Conservation (phyloP, 35 echinoderm and acorn worm species). For the Diadema setosum region DNA sequence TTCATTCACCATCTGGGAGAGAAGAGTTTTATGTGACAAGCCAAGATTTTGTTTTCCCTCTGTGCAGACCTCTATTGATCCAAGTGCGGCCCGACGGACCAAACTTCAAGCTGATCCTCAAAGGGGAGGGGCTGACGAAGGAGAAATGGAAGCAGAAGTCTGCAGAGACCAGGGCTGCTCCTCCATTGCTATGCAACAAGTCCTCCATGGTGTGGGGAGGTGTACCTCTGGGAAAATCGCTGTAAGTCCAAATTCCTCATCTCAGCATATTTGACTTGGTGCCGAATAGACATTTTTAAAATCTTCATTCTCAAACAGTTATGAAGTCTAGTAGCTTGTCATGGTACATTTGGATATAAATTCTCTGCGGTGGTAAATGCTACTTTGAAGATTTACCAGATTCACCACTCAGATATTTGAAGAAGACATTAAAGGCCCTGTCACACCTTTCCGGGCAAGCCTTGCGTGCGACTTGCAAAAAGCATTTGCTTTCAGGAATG, state of each 20-base stretch:
- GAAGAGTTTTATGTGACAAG: too few species aligned
- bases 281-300: neutral
- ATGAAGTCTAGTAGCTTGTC: too few species aligned
- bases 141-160: neutral
- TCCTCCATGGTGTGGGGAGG: constrained; percentile 86
- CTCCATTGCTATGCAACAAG: constrained; percentile 62
- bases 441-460: too few species aligned
- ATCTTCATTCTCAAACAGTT: too few species aligned
- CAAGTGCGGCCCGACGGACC: constrained; percentile 65
- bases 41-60: neutral
- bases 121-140: constrained; percentile 34
- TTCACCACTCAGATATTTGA: too few species aligned
- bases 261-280: neutral
- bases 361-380: too few species aligned
- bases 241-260: constrained; percentile 50
- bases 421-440: too few species aligned
- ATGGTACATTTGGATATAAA: too few species aligned
- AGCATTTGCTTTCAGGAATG: too few species aligned
- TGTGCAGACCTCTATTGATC: constrained; percentile 53
- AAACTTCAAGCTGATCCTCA: constrained; percentile 63
- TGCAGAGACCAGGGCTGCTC: neutral
- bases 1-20: too few species aligned
- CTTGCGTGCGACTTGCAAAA: too few species aligned
- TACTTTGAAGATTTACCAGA: too few species aligned
- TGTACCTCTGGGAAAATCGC: constrained; percentile 77